Evolutionary conservation across 2,888 invertebrate species (phyloP), one percentile per base, ranked within the genome.

Genomic region (Hesperia comma): DNA sequence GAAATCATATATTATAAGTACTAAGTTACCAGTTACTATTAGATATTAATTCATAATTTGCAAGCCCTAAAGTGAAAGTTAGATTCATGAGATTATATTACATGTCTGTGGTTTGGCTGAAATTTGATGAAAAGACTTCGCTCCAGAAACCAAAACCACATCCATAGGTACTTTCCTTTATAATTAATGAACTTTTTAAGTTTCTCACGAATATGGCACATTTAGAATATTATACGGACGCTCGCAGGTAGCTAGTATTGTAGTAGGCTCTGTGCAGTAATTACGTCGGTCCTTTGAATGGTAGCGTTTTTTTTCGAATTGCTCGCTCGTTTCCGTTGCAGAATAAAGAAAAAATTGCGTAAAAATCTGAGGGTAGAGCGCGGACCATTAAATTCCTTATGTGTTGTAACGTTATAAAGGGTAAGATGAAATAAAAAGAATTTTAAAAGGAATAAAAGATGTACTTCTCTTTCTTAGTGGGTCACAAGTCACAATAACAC

Each of bases 261-360:
- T 71, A 67, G 61, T 71, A 64, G 55, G 54, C 46, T 53, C 66
- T 63, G 75, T 71, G 67, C 68, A 72, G 72, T 79, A 79, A 80
- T 81, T 79, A 78, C 78, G 70, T 64, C 69, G 73, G 71, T 72
- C 75, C 74, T 75, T 77, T 77, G 76, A 77, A 75, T 75, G 72
- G 67, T 66, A 71, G 71, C 71, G 68, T 75, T 71, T 74, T 76
- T n/a, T 77, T 78, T 73, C 63, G 71, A 73, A 75, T 68, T 64
- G 70, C 71, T 71, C 72, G 63, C 71, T 74, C 77, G 74, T 75
- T 78, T 79, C 78, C 78, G 75, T 70, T 73, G 72, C 68, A 70
- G 69, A 72, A 74, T 76, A 74, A 73, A 74, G 71, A 73, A 78
- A 75, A 76, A 72, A 72, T 71, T 71, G 71, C 70, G 63, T 73